Evolutionary conservation across 1,140 invertebrate species (phyloP).

Genomic region (Diploscapter pachys): DNA sequence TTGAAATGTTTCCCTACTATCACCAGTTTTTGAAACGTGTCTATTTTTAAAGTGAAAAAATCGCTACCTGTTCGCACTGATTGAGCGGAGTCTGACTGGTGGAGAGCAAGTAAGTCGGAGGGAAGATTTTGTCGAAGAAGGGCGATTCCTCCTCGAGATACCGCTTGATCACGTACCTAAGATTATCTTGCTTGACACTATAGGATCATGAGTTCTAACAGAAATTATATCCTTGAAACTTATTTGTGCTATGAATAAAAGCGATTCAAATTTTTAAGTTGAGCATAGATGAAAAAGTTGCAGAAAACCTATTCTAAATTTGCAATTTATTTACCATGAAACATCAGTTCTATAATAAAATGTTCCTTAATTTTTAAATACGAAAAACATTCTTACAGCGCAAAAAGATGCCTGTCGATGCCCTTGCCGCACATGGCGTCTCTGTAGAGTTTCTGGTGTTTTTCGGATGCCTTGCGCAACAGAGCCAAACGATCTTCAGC

Average conservation of each 20-base stretch:
- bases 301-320: too few species aligned
- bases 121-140: conserved; percentile 78
- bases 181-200: neutral
- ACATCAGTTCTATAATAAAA: neutral
- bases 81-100: conserved; percentile 85
- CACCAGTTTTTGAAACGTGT: too few species aligned
- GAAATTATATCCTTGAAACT: too few species aligned
- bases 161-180: conserved; percentile 84
- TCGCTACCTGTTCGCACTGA: conserved; percentile 64
- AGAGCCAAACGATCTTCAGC: conserved; percentile 54
- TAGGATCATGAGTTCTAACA: neutral
- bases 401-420: conserved; percentile 94
- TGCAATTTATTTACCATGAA: too few species aligned
- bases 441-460: conserved; percentile 54
- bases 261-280: too few species aligned
- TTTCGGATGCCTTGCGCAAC: conserved; percentile 48
- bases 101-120: conserved; percentile 92
- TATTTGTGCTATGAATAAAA: too few species aligned
- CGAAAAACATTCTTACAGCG: conserved; percentile 64
- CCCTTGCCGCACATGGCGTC: conserved; percentile 73
- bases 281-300: too few species aligned
- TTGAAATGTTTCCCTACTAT: too few species aligned
- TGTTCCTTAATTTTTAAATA: neutral
- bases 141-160: conserved; percentile 82
- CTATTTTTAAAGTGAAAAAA: too few species aligned